Evolutionary conservation across 2,888 invertebrate species (phyloP), one percentile per base, ranked within the genome.

Genomic region (Chromoteleia sp.): DNA sequence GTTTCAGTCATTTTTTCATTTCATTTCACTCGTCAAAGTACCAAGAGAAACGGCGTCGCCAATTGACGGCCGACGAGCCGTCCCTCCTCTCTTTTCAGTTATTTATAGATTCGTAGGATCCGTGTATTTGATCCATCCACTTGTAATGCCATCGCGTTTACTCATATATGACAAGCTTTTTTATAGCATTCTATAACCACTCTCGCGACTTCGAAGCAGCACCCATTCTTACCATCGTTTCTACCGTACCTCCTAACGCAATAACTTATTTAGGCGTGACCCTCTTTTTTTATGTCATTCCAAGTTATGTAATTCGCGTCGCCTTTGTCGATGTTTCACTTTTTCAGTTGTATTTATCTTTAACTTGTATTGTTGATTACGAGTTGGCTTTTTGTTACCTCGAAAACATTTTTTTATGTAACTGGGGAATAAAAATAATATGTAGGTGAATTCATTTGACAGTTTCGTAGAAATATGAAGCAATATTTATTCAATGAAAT

Each of bases 261-360:
- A 61, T 71, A 21, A 59, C 52, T 71, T 59, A 59, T 71, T 71
- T 71, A 71, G 71, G 71, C 71, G 71, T 71, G 71, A 71, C 71
- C 61, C 71, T 61, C 36, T 36, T 71, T 71, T 71, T 71, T 71
- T 71, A 52, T 63, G 61, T 73, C 73, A 54, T 73, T 59, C 52
- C 61, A 25, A 17, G 73, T 73, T 73, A 73, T 63, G 61, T 73
- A 73, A 73, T 73, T 54, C 43, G 41, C 48, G 21, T 12, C 45
- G 61, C 12, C 29, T 52, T n/a, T 52, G 41, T 48, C 39, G 52
- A 10, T 12, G 1, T 25, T 25, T 25, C 17, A 17, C 10, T 25
- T 25, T 17, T 25, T 25, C 7, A 3, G 8, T 8, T n/a, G n/a
- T n/a, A n/a, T n/a, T n/a, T n/a, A n/a, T n/a, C n/a, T 33, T 33